Base-by-base conservation (phyloP, 2,113 vertebrate genomes). In the Heterochromis multidens region DNA sequence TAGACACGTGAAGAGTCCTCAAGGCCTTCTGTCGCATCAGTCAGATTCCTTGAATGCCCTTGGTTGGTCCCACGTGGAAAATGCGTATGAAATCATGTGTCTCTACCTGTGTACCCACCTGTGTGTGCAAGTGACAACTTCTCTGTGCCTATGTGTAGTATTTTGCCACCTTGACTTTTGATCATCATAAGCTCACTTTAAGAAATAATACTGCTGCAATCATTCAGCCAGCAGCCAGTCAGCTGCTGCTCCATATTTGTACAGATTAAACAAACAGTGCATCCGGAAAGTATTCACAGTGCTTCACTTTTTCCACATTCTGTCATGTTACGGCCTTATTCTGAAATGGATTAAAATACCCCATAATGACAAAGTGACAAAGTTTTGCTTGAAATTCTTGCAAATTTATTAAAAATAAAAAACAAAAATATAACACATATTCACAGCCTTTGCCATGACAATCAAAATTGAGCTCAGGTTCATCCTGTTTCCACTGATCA, bases 11-110 rank as follows among this genome's bases (percentile, higher is more conserved):
- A 90, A 78, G 35, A 85, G 90, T 89, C 88, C 88, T 67, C 63
- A 10, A 83, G 91, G 88, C 90, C 92, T 92, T 93, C 88, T 94
- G 92, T 83, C 46, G 35, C 86, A 84, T 92, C 87, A 89, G 37
- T 91, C 84, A 74, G 80, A 87, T 86, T 89, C 65, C 79, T 83
- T 29, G 61, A 85, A 80, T 63, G 84, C 23, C 91, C 93, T 91
- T 95, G 90, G 86, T 82, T 79, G 80, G 88, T 81, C 79, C 92
- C 92, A 92, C 88, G 88, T 90, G 84, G 89, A 85, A 78, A 77
- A 57, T 83, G 65, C 57, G 63, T 43, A 57, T 78, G 80, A 58
- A 27, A 76, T 76, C 63, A 46, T 74, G 78, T 76, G 27, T 62
- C 35, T 80, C 29, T 79, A 43, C 79, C 31, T 85, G 33, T 84